A percentile compares a stretch with the other conserved stretches of the same genome.
Evolutionary conservation across 1,140 invertebrate species (phyloP).

Genomic region (Heterodera schachtii): DNA sequence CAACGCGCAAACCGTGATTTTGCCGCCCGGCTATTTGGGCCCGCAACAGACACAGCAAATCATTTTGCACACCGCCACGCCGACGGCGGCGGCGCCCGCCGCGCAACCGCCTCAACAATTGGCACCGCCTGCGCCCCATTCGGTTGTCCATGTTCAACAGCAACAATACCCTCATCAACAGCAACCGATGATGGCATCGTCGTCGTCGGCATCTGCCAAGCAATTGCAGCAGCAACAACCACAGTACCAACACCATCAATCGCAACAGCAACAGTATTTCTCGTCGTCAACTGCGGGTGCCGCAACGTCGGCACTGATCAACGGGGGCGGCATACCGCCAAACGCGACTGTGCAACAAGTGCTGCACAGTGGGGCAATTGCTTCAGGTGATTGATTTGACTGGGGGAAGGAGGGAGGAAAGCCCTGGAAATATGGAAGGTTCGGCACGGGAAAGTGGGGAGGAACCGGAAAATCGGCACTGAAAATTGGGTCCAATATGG

Average conservation of each 20-base stretch:
- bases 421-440: too few relatives aligned
- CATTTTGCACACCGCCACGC: constrained; percentile 9
- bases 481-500: too few relatives aligned
- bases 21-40: constrained; percentile 23
- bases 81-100: too few relatives aligned
- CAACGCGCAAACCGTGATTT: constrained; percentile 31
- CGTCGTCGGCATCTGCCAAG: too few relatives aligned
- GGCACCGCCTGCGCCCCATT: neutral
- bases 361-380: neutral
- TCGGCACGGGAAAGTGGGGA: too few relatives aligned
- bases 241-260: neutral
- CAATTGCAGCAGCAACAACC: neutral
- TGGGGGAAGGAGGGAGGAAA: too few relatives aligned
- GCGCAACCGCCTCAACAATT: neutral
- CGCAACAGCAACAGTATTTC: constrained; percentile 5
- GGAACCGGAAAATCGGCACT: too few relatives aligned
- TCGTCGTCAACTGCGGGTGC: neutral
- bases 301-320: neutral
- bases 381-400: too few relatives aligned
- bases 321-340: neutral
- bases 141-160: neutral
- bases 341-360: neutral
- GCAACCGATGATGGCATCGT: neutral
- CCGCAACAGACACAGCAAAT: constrained; percentile 28
- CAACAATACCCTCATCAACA: neutral